Evolutionary conservation across 2,888 invertebrate genomes (phyloP), one percentile per base, ranked within the genome.

Genomic region (Napeogenes sylphis): DNA sequence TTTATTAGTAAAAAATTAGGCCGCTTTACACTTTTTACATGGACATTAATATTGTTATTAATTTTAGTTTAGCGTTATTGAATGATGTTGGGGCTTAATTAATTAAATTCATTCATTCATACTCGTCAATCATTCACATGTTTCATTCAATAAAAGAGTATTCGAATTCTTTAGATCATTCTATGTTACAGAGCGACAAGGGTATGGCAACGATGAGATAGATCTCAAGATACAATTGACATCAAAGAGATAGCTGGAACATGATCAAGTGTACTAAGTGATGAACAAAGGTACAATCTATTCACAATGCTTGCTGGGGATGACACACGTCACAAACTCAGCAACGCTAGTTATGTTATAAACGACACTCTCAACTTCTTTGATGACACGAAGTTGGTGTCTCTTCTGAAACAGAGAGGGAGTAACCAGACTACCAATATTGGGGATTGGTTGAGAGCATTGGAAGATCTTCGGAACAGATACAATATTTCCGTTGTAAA

Each of bases 231-330:
- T n/a, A 21, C 14, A 38, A 45, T 33, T 55, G 54, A 51, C 51
- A 60, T 53, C 60, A 58, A 57, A 63, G 64, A 45, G 55, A 62
- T 64, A 62, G 57, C 56, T 56, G 64, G 54, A 63, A 61, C 62
- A 59, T 59, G 63, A 61, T 54, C 56, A 45, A 58, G 58, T 59
- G 62, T 57, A 66, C 71, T 79, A 82, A 85, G 82, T 84, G 79
- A 82, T 82, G 82, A 78, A 83, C 77, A 84, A 82, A 79, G 71
- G 67, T 56, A 46, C 62, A 68, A 54, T 63, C 58, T 62, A 54
- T 60, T 68, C 74, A 87, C 73, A 73, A 88, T 89, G 89, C 72
- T 85, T 6, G 76, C 83, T 63, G 83, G 80, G 76, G 83, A 84
- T 72, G 82, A 80, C 68, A 72, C 78, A n/a, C 77, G 75, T 47